These are phyloP conservation scores for Karalla daura DNA, from an alignment of 2,797 vertebrate genomes.

Conservation along the genomic window DNA sequence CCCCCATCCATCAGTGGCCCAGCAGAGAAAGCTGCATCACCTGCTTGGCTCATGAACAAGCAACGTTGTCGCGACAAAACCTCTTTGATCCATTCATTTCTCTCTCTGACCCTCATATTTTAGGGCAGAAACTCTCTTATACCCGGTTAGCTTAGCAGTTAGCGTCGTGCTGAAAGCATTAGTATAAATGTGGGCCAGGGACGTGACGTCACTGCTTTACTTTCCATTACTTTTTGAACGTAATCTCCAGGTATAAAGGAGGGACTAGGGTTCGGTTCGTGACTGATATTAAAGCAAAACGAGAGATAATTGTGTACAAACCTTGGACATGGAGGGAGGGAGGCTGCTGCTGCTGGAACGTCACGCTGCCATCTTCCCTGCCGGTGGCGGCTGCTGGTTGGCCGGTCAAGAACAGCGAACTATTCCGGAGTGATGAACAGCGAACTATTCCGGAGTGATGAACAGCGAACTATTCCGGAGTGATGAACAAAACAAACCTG, in stretches of 20 bases:
- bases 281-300: no score
- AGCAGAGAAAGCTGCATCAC: no score
- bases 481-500: no score
- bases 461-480: constrained; percentile 2
- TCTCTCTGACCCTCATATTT: no score
- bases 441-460: constrained; percentile 17
- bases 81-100: no score
- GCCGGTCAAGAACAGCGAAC: constrained; percentile 33
- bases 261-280: fast-evolving
- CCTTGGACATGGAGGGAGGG: constrained; percentile 39
- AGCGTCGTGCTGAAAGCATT: constrained; percentile 41
- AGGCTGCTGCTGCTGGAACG: constrained; percentile 19
- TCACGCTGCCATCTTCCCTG: constrained; percentile 52
- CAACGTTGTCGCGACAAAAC: no score
- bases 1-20: no score
- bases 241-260: fast-evolving
- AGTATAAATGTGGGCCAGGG: background rate
- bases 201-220: no score
- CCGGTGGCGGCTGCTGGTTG: constrained; percentile 27
- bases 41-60: no score
- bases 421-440: constrained; percentile 43
- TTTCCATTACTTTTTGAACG: background rate
- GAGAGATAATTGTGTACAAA: constrained; percentile 10
- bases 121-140: no score
- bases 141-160: constrained; percentile 3